These are phyloP conservation scores for Pomatorhinus ruficollis DNA, from an alignment of 2,113 vertebrate species.

Conservation along the genomic window DNA sequence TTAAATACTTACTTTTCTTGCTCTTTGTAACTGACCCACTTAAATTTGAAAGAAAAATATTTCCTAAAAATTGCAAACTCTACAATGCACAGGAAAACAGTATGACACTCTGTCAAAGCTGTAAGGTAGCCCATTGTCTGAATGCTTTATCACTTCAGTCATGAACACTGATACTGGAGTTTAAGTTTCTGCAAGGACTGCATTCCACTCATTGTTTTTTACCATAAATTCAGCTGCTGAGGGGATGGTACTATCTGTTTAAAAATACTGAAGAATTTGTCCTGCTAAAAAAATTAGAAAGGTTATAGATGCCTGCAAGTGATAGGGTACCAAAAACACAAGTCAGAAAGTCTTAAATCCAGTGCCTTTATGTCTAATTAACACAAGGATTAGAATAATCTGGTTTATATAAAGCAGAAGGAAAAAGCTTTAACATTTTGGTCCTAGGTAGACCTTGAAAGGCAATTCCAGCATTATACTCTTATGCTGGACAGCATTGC, in stretches of 20 bases:
- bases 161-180: not conserved
- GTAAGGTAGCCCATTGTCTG: not conserved
- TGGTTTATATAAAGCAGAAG: not conserved
- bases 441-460: not conserved
- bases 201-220: not conserved
- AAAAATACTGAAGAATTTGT: not conserved
- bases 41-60: not conserved
- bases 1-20: not conserved
- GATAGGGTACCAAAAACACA: not conserved
- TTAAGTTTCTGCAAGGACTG: not conserved
- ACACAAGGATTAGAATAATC: not conserved
- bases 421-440: not conserved
- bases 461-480: not conserved
- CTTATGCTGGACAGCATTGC: not conserved
- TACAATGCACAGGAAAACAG: not conserved
- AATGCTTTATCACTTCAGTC: not conserved
- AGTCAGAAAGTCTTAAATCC: not conserved
- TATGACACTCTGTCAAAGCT: not conserved
- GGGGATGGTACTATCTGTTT: not conserved
- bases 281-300: not conserved
- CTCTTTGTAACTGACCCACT: not conserved
- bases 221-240: not conserved
- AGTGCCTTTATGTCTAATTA: not conserved
- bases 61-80: not conserved
- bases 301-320: not conserved